Conservation (phyloP, 2,113 vertebrate genomes). For the Ploceus nigricollis region DNA sequence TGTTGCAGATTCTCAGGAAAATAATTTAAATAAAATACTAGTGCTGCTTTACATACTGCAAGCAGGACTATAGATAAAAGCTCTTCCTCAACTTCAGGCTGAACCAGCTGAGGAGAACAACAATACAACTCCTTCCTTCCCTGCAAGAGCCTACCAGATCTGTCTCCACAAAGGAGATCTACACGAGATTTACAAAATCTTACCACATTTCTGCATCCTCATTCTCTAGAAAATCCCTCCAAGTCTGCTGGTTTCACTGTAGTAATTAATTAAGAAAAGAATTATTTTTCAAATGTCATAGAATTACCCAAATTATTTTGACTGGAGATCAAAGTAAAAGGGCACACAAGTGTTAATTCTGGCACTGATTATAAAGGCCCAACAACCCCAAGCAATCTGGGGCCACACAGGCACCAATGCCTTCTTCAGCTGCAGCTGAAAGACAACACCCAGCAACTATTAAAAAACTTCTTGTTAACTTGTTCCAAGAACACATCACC, state of each 20-base stretch:
- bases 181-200: neutral
- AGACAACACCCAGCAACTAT: neutral
- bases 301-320: neutral
- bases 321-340: neutral
- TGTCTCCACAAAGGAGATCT: neutral
- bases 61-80: neutral
- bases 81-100: neutral
- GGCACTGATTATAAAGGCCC: neutral
- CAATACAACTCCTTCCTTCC: neutral
- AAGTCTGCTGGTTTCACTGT: neutral
- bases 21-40: neutral
- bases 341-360: neutral
- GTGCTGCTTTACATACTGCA: neutral
- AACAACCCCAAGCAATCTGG: accelerated
- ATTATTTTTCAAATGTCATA: neutral
- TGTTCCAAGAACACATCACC: neutral
- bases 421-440: neutral
- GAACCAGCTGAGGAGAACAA: neutral
- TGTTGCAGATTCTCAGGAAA: neutral
- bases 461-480: neutral
- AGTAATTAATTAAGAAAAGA: neutral
- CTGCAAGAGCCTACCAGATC: neutral
- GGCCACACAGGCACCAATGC: neutral
- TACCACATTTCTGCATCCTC: neutral
- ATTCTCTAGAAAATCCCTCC: neutral